Conservation (phyloP, 2,888 invertebrate genomes). For the Arrhopalites spinosus region DNA sequence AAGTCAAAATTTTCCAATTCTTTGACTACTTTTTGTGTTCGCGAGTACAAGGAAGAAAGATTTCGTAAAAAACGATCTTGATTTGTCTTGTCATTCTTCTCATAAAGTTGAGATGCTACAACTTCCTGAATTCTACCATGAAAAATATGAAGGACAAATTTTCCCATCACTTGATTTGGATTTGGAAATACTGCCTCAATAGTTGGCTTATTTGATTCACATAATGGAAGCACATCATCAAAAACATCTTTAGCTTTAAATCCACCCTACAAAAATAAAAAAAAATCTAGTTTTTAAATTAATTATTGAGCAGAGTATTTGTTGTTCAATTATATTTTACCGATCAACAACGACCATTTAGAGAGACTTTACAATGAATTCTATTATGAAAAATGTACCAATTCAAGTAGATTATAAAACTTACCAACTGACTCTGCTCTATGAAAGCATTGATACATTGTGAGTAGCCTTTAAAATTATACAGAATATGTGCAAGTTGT, state of each 20-base stretch:
- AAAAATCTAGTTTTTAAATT: too few relatives aligned
- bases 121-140: slow-evolving; percentile 76
- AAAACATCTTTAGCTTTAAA: slow-evolving; percentile 88
- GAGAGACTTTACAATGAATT: background rate
- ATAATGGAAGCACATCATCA: slow-evolving; percentile 84
- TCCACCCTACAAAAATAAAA: slow-evolving; percentile 70
- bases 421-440: slow-evolving; percentile 90
- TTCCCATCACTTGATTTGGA: slow-evolving; percentile 96
- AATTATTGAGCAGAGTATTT: too few relatives aligned
- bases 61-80: slow-evolving; percentile 83
- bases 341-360: too few relatives aligned
- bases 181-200: slow-evolving; percentile 91
- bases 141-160: slow-evolving; percentile 95
- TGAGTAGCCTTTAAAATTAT: slow-evolving; percentile 95
- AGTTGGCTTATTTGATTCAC: slow-evolving; percentile 81
- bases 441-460: slow-evolving; percentile 97
- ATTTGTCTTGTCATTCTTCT: slow-evolving; percentile 69
- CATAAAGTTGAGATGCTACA: slow-evolving; percentile 76
- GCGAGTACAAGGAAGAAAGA: slow-evolving; percentile 86
- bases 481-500: slow-evolving; percentile 85
- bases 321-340: too few relatives aligned
- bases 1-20: slow-evolving; percentile 76
- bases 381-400: too few relatives aligned
- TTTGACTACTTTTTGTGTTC: slow-evolving; percentile 75
- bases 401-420: slow-evolving; percentile 43